These are phyloP conservation scores for Riptortus pedestris DNA, from an alignment of 1,140 invertebrate genomes.

Conservation along the genomic window DNA sequence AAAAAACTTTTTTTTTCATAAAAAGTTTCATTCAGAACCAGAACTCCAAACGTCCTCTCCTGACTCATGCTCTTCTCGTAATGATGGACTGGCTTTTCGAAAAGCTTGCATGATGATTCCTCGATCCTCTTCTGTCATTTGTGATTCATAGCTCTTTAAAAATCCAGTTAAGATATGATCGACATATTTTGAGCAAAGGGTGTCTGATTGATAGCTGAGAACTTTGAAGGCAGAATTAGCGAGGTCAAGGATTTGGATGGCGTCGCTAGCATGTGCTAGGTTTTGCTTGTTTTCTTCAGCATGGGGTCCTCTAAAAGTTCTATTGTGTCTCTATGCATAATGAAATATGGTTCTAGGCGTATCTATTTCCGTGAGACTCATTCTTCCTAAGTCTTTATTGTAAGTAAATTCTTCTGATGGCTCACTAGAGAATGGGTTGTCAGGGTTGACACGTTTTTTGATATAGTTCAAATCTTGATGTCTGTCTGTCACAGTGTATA, in stretches of 20 bases:
- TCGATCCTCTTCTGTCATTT: too few species aligned
- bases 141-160: too few species aligned
- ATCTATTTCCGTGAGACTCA: neutral
- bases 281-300: neutral
- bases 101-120: too few species aligned
- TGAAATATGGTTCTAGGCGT: neutral
- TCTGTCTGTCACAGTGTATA: too few species aligned
- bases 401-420: neutral
- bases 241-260: neutral
- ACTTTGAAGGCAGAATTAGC: neutral
- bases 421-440: neutral
- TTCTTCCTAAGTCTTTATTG: neutral
- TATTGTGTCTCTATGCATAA: slow-evolving; percentile 1
- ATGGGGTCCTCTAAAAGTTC: neutral
- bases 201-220: neutral
- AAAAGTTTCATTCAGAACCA: too few species aligned
- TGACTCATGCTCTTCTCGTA: too few species aligned
- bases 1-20: too few species aligned
- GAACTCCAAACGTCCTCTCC: too few species aligned
- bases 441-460: neutral
- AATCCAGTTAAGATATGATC: too few species aligned
- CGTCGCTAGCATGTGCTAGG: neutral
- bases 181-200: too few species aligned
- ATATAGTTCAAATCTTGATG: neutral
- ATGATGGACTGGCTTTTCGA: too few species aligned